Base-by-base conservation (phyloP, 1,140 invertebrate genomes). In the Melitaea cinxia region DNA sequence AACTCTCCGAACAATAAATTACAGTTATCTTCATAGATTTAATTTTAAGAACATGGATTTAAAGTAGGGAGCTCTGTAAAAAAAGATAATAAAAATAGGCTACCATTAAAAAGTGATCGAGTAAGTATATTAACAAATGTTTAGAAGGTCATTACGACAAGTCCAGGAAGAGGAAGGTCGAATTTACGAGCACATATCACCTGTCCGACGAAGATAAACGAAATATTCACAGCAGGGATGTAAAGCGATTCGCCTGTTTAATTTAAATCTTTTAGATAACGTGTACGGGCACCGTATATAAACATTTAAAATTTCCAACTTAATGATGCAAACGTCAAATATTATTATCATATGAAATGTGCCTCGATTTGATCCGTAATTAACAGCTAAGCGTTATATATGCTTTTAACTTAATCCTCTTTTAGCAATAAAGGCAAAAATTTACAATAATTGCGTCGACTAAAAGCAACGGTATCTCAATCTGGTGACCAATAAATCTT, bases 51-150 rank as follows among this genome's bases (percentile, higher is more conserved):
- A 45, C n/a, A 17, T 7, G 30, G 28, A 49, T 14, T 63, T 24
- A 0, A 57, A 57, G 54, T 35, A 55, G 42, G 53, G 47, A 39
- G 33, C 53, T 9, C 37, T 17, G 33, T 53, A 73, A 64, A 73
- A 72, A 69, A 62, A 50, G 35, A 28, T 35, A 56, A 26, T 53
- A 56, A 65, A 76, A 84, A 81, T 78, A 72, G 63, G 56, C 57
- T 62, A 65, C 63, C 73, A 83, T 84, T 82, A 85, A 84, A 83
- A 88, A 82, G 62, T 62, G 75, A 80, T 79, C 33, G 68, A 61
- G 59, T n/a, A 65, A 64, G 65, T 76, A 65, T 74, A 88, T 82
- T 84, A 85, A 84, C 78, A 77, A 83, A 83, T 82, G 75, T 79
- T 83, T 84, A 82, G 78, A 65, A 70, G 60, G 72, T 82, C 70